phyloP scores from a whole-genome alignment of 1,140 invertebrate species.

The Theocolax elegans region DNA sequence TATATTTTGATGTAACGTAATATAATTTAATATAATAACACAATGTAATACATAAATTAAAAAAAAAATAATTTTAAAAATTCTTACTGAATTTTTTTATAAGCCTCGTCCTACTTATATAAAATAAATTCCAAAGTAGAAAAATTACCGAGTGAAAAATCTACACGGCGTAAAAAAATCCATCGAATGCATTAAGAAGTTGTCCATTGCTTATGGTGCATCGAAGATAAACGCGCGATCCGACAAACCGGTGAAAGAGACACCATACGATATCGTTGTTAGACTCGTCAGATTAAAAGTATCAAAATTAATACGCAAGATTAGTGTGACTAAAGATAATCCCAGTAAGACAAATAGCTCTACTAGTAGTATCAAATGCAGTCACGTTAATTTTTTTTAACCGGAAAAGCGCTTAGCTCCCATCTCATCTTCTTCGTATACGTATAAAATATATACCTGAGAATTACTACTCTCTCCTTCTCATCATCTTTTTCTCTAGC shows the following conservation, averaged over 20 bases:
- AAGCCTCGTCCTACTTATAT: too few relatives aligned
- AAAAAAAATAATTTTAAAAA: too few relatives aligned
- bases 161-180: not conserved
- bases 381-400: not conserved
- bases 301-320: not conserved
- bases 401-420: too few relatives aligned
- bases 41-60: too few relatives aligned
- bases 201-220: not conserved
- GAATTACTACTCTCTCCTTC: not conserved
- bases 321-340: not conserved
- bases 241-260: not conserved
- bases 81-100: too few relatives aligned
- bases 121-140: too few relatives aligned
- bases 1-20: too few relatives aligned
- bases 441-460: not conserved
- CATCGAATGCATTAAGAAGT: not conserved
- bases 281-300: not conserved
- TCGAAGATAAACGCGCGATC: not conserved
- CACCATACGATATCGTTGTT: not conserved
- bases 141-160: not conserved
- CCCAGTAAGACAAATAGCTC: slow-evolving; percentile 10
- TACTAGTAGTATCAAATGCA: not conserved
- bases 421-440: not conserved
- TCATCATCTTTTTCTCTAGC: not conserved
- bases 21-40: too few relatives aligned